phyloP scores from a whole-genome alignment of 2,888 invertebrate genomes.

The Petrolisthes cinctipes region DNA sequence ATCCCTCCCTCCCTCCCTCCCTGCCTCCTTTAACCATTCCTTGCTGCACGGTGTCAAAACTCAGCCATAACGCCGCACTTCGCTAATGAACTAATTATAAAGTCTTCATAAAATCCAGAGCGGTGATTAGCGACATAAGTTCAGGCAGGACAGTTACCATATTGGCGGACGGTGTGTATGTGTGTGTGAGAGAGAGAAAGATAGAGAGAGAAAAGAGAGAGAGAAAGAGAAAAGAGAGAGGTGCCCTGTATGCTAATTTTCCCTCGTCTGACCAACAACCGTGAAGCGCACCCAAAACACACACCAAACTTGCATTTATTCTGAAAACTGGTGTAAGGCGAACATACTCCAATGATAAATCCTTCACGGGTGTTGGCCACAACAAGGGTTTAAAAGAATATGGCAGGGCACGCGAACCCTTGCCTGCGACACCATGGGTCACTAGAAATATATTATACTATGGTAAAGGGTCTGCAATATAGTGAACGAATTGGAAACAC shows the following conservation, averaged over 20 bases:
- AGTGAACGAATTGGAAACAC: too few relatives aligned
- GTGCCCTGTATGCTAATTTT: not conserved
- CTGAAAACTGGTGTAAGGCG: not conserved
- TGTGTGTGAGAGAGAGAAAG: not conserved
- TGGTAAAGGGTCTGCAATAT: too few relatives aligned
- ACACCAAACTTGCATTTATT: not conserved
- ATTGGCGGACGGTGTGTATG: not conserved
- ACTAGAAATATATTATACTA: too few relatives aligned
- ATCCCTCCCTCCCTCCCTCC: not conserved
- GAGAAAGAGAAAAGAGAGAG: not conserved
- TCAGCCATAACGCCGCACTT: constrained; percentile 29
- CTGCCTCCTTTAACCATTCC: constrained; percentile 5
- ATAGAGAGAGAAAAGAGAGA: not conserved
- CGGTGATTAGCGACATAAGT: constrained; percentile 41
- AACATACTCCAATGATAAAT: not conserved
- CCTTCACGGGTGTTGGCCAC: too few relatives aligned
- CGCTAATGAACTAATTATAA: constrained; percentile 49
- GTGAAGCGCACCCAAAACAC: not conserved
- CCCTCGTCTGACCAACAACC: not conserved
- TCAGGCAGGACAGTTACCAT: constrained; percentile 27
- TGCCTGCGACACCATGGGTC: not conserved
- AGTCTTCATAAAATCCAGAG: constrained; percentile 42
- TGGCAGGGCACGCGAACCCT: constrained; percentile 1
- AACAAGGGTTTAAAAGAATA: too few relatives aligned
- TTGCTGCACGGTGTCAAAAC: constrained; percentile 1